phyloP scores from a whole-genome alignment of 2,113 vertebrate genomes.

The Macaca nemestrina region DNA sequence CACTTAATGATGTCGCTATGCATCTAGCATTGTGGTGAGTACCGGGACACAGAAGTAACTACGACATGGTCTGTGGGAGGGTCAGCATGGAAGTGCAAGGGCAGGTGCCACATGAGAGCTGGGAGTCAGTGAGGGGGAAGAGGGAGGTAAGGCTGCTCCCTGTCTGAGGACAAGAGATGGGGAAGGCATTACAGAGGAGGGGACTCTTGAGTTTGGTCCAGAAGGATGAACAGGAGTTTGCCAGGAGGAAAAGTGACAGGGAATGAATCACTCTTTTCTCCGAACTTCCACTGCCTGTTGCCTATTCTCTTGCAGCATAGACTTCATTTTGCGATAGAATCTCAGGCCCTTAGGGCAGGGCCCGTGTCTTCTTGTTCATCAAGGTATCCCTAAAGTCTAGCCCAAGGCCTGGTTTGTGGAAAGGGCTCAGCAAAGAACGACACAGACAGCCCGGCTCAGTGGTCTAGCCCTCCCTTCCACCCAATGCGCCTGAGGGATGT shows the following conservation, averaged over 20 bases:
- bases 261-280: background rate
- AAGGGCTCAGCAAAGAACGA: background rate
- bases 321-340: background rate
- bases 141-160: background rate
- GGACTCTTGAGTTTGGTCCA: background rate
- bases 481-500: accelerated
- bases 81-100: background rate
- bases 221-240: background rate
- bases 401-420: background rate
- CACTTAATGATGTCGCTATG: background rate
- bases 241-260: background rate
- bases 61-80: background rate
- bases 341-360: background rate
- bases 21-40: background rate
- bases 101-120: background rate
- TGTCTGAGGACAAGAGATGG: background rate
- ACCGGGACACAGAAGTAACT: background rate
- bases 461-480: background rate
- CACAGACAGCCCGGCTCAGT: background rate
- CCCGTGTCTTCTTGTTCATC: background rate
- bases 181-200: background rate
- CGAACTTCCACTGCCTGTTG: background rate
- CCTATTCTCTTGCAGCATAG: background rate
- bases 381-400: background rate
- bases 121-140: background rate